phyloP scores from a whole-genome alignment of 2,888 invertebrate genomes.

The Heteropelma amictum region DNA sequence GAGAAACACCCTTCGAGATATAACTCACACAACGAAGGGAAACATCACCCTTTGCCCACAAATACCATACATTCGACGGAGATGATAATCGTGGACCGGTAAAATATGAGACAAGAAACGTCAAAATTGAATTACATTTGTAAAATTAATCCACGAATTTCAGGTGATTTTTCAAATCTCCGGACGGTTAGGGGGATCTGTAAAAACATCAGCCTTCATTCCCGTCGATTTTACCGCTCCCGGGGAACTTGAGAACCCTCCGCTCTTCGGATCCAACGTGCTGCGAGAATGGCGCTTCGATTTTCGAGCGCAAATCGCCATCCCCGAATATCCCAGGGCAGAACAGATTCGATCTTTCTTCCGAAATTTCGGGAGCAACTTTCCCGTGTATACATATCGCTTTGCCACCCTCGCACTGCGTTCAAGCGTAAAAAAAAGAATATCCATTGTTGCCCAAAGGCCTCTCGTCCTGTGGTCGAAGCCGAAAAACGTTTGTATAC shows the following conservation, averaged over 20 bases:
- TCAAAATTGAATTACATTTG: too few species aligned
- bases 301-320: slow-evolving; percentile 29
- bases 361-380: slow-evolving; percentile 35
- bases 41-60: too few species aligned
- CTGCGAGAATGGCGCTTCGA: background rate
- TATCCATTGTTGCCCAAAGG: slow-evolving; percentile 49
- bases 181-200: too few species aligned
- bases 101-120: too few species aligned
- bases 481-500: slow-evolving; percentile 3
- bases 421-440: slow-evolving; percentile 35
- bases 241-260: slow-evolving; percentile 41
- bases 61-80: too few species aligned
- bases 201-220: too few species aligned
- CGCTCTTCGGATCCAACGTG: slow-evolving; percentile 45
- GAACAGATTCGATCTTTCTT: slow-evolving; percentile 43
- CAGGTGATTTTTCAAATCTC: too few species aligned
- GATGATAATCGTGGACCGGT: too few species aligned
- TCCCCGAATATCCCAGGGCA: slow-evolving; percentile 1
- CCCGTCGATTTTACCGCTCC: too few species aligned
- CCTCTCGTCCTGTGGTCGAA: background rate
- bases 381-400: background rate
- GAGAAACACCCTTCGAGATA: slow-evolving; percentile 3
- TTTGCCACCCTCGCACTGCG: slow-evolving; percentile 37
- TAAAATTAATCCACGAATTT: too few species aligned
- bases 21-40: slow-evolving; percentile 1